Conservation (phyloP, 1,140 invertebrate species). For the Drosophila takahashii region DNA sequence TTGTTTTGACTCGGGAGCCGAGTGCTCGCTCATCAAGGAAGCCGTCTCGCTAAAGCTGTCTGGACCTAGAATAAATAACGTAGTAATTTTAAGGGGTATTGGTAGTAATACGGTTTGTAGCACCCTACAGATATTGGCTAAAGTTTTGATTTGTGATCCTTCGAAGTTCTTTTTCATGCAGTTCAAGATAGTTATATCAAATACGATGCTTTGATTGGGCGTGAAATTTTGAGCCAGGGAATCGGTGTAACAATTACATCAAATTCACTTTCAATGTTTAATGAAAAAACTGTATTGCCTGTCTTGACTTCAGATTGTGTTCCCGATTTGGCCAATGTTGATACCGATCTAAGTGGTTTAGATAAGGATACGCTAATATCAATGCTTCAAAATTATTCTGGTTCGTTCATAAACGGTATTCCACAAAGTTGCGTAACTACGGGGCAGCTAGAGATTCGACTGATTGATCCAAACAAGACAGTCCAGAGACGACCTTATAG, state of each 20-base stretch:
- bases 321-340: neutral
- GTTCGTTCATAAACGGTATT: slow-evolving; percentile 10
- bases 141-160: neutral
- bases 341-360: neutral
- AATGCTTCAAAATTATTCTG: slow-evolving; percentile 2
- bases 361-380: neutral
- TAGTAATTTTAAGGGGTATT: too few species aligned
- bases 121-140: slow-evolving; percentile 1
- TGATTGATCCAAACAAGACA: slow-evolving; percentile 16
- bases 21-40: too few species aligned
- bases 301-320: neutral
- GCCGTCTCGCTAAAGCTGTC: too few species aligned
- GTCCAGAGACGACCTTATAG: slow-evolving; percentile 2
- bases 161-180: neutral
- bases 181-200: slow-evolving; percentile 1
- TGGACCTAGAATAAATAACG: too few species aligned
- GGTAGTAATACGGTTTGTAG: too few species aligned
- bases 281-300: too few species aligned
- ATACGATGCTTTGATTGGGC: neutral
- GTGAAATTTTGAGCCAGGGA: too few species aligned
- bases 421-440: slow-evolving; percentile 7
- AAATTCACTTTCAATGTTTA: too few species aligned
- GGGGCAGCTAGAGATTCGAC: slow-evolving; percentile 9
- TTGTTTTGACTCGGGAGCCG: too few species aligned
- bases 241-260: too few species aligned